A percentile compares a stretch with the other conserved stretches of the same genome.
Conservation (phyloP, 2,888 invertebrate genomes). For the Acleris cristana region DNA sequence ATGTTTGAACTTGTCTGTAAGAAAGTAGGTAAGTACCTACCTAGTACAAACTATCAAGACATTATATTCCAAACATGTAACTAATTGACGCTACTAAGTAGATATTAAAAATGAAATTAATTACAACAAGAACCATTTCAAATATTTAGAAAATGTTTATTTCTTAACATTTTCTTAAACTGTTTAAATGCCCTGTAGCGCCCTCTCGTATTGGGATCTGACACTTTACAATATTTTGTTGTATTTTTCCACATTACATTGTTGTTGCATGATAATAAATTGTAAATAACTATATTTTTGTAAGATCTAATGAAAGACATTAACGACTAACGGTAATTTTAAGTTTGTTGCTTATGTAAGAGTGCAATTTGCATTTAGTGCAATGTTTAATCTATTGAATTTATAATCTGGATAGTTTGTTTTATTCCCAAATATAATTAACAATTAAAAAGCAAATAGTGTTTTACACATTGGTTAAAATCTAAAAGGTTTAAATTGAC, state of each 20-base stretch:
- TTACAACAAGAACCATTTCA: too few relatives aligned
- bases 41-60: too few relatives aligned
- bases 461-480: slow-evolving; percentile 10
- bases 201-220: background rate
- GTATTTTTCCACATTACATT: slow-evolving; percentile 1
- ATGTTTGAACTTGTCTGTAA: too few relatives aligned
- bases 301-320: slow-evolving; percentile 61
- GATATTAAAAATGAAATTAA: too few relatives aligned
- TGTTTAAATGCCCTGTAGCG: too few relatives aligned
- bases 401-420: slow-evolving; percentile 25
- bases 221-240: background rate
- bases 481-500: slow-evolving; percentile 21
- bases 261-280: slow-evolving; percentile 26
- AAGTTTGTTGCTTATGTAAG: slow-evolving; percentile 39
- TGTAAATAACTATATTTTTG: slow-evolving; percentile 38
- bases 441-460: slow-evolving; percentile 8
- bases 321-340: slow-evolving; percentile 58
- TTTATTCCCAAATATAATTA: slow-evolving; percentile 24
- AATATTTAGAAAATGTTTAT: too few relatives aligned
- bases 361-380: slow-evolving; percentile 6
- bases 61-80: too few relatives aligned
- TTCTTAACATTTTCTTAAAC: too few relatives aligned
- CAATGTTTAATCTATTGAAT: slow-evolving; percentile 3
- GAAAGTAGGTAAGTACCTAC: too few relatives aligned
- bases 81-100: too few relatives aligned